phyloP scores from a whole-genome alignment of 2,113 vertebrate genomes.

The Echinops telfairi region DNA sequence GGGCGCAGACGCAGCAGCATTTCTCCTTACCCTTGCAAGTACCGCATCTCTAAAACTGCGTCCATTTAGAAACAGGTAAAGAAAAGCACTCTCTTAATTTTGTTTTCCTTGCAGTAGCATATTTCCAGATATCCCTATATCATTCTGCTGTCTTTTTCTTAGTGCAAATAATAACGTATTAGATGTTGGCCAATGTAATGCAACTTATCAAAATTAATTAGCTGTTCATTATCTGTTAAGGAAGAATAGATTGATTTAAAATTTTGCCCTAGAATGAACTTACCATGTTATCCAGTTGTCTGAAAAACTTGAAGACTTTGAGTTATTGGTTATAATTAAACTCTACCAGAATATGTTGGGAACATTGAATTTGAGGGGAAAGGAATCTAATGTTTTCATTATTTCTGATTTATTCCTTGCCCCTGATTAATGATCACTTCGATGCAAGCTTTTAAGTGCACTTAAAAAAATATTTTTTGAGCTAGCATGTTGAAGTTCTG shows the following conservation, averaged over 20 bases:
- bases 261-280: conserved; percentile 56
- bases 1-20: neutral
- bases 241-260: conserved; percentile 59
- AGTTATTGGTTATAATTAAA: conserved; percentile 71
- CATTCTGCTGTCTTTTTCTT: conserved; percentile 40
- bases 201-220: conserved; percentile 49
- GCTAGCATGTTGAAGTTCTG: neutral
- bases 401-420: conserved; percentile 63
- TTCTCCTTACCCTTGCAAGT: neutral
- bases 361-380: conserved; percentile 54
- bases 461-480: neutral
- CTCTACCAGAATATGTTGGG: conserved; percentile 42
- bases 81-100: conserved; percentile 16
- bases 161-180: conserved; percentile 41
- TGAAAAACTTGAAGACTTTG: conserved; percentile 41
- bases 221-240: conserved; percentile 40
- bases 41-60: neutral
- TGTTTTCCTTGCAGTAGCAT: neutral
- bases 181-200: conserved; percentile 5
- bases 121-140: neutral
- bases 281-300: conserved; percentile 48
- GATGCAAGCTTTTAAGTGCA: neutral
- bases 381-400: conserved; percentile 55
- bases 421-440: conserved; percentile 47
- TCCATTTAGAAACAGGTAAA: conserved; percentile 17